phyloP scores from a whole-genome alignment of 2,797 vertebrate genomes.

The Falco concolor region DNA sequence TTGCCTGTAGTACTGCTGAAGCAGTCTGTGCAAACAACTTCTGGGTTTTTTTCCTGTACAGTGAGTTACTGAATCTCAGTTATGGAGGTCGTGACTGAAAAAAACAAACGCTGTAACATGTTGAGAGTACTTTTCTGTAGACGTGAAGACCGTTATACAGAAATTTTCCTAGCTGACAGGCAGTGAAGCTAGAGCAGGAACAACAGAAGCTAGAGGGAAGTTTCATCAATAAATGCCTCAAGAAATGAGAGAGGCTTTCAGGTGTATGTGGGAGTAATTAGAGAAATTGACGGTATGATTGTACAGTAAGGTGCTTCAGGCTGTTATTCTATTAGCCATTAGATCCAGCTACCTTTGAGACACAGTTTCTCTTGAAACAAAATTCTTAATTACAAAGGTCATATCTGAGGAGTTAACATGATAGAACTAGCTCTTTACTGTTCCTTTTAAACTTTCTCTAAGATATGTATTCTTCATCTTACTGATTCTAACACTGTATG shows the following conservation, averaged over 20 bases:
- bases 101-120: accelerated
- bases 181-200: background rate
- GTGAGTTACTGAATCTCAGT: background rate
- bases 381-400: background rate
- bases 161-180: background rate
- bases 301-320: background rate
- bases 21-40: background rate
- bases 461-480: background rate
- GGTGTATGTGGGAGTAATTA: background rate
- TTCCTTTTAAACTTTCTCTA: background rate
- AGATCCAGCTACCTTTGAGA: background rate
- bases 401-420: background rate
- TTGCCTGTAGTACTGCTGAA: background rate
- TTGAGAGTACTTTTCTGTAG: background rate
- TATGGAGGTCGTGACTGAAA: background rate
- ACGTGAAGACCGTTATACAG: accelerated
- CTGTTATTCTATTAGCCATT: background rate
- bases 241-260: background rate
- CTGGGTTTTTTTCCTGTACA: background rate
- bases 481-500: background rate
- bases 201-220: background rate
- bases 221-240: background rate
- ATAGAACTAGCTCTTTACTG: background rate
- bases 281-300: background rate
- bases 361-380: background rate